Evolutionary conservation across 2,888 invertebrate genomes (phyloP).

Genomic region (Acrocera orbiculus): DNA sequence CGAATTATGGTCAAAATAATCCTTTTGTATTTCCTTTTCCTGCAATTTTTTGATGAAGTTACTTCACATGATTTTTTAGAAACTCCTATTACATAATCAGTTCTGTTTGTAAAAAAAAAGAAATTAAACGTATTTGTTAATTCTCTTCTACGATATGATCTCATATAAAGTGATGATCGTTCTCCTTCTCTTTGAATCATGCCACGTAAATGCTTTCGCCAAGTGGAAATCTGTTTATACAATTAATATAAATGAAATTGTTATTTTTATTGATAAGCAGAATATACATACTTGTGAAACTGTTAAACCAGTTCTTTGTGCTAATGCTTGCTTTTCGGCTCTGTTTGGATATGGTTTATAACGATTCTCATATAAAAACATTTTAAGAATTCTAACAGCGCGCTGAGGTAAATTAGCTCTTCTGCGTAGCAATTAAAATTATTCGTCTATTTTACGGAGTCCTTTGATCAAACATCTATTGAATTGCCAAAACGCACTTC

Average conservation of each 20-base stretch:
- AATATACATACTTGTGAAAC: slow-evolving; percentile 63
- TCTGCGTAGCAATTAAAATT: no score
- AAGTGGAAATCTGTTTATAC: slow-evolving; percentile 57
- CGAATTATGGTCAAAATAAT: no score
- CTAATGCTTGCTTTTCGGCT: slow-evolving; percentile 71
- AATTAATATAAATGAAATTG: slow-evolving; percentile 3
- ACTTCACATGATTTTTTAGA: no score
- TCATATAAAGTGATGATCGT: slow-evolving; percentile 81
- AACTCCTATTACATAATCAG: no score
- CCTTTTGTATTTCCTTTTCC: no score
- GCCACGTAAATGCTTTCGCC: slow-evolving; percentile 84
- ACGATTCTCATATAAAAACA: slow-evolving; percentile 86
- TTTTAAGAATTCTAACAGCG: slow-evolving; percentile 77
- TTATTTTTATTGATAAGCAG: no score
- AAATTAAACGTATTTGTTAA: slow-evolving; percentile 39
- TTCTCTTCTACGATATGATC: slow-evolving; percentile 77
- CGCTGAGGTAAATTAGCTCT: slow-evolving; percentile 85
- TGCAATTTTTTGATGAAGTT: no score
- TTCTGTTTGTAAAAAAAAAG: no score
- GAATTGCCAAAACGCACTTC: no score
- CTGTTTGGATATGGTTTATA: slow-evolving; percentile 93
- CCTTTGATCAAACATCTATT: no score
- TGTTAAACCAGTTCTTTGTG: slow-evolving; percentile 71
- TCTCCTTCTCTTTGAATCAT: slow-evolving; percentile 86
- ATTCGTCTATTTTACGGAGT: no score